Base-by-base conservation (phyloP, 2,888 invertebrate species). In the Trilocha varians region DNA sequence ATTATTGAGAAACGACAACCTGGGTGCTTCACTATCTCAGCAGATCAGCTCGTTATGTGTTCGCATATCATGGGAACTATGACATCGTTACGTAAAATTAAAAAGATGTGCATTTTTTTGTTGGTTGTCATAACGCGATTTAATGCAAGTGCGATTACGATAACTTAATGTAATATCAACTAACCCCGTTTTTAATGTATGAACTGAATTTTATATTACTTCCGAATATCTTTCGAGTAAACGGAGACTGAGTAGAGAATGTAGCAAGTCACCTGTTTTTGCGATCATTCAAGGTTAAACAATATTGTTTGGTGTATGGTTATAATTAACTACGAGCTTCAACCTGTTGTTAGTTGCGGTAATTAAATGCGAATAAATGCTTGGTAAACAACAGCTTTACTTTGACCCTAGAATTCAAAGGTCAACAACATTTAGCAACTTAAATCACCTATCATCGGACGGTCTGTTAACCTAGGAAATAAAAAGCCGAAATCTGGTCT, bases 51-150 rank as follows among this genome's bases (percentile, higher is more conserved):
- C 66, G 76, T 80, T 79, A 78, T 78, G 74, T 64, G 66, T 76
- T 74, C 76, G 59, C 69, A 65, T 70, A 49, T 65, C 73, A 65
- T 83, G 83, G 67, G 82, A 83, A 83, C 70, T 70, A 73, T 75
- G 70, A 64, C 77, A 55, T 53, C 37, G 57, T 82, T 80, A 60
- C 73, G 69, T 67, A 79, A 79, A 59, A 41, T 42, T 51, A 53
- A 32, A 50, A 53, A 50, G 50, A 44, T 47, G 50, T 41, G 40
- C 44, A 25, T 25, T 25, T 25, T 49, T 25, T 25, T 25, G 25
- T 25, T 25, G 25, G 11, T 25, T 25, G 11, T 25, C 25, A 25
- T 25, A 25, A 25, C 11, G 25, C 16, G 32, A 6, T 6, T 32
- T 25, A 16, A 36, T 25, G 25, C 25, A 1, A 25, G 6, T 3